phyloP scores from a whole-genome alignment of 2,888 invertebrate genomes.

The Keiferia lycopersicella region DNA sequence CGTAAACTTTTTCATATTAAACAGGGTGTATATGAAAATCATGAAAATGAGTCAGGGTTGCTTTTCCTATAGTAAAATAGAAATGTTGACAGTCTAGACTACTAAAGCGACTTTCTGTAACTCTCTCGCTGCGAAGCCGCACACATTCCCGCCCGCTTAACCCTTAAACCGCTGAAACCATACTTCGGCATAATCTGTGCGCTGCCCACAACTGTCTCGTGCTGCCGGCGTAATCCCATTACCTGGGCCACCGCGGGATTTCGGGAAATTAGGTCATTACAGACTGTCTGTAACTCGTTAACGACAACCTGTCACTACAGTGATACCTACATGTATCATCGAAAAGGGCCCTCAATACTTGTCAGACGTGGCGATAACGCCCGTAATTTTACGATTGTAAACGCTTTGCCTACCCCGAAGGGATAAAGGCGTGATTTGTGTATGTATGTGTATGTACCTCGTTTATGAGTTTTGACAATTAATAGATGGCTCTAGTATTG shows the following conservation, averaged over 20 bases:
- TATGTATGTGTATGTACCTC: conserved; percentile 35
- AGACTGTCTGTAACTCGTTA: conserved; percentile 34
- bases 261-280: conserved; percentile 56
- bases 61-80: too few species aligned
- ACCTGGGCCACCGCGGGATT: conserved; percentile 47
- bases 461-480: conserved; percentile 20
- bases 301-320: too few species aligned
- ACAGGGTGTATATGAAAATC: too few species aligned
- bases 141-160: conserved; percentile 56
- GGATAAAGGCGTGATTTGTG: too few species aligned
- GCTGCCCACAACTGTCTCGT: conserved; percentile 29
- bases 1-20: too few species aligned
- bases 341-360: too few species aligned
- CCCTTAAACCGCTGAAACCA: conserved; percentile 75
- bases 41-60: too few species aligned
- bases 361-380: too few species aligned
- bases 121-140: conserved; percentile 49
- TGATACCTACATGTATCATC: too few species aligned
- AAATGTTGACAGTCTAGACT: too few species aligned
- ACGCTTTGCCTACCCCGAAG: too few species aligned
- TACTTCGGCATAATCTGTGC: conserved; percentile 71
- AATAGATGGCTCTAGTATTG: background rate
- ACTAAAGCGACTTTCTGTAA: background rate
- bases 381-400: too few species aligned
- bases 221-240: conserved; percentile 67